phyloP scores from a whole-genome alignment of 2,113 vertebrate genomes.

The Rhinoptilus africanus region DNA sequence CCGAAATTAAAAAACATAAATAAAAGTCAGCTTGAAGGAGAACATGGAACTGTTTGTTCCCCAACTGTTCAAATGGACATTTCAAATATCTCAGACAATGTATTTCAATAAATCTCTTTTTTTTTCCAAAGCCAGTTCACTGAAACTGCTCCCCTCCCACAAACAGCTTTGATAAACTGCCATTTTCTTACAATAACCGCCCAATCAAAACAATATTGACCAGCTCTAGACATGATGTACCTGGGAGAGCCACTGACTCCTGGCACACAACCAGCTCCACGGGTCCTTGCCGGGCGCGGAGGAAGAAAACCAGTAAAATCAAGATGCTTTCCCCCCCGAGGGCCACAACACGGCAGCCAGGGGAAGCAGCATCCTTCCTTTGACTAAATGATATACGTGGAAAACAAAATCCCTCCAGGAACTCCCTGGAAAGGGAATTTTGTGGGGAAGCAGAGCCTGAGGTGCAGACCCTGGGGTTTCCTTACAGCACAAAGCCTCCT shows the following conservation, averaged over 20 bases:
- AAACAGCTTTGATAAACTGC: not conserved
- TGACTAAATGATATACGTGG: not conserved
- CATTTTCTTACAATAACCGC: not conserved
- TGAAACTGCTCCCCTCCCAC: not conserved
- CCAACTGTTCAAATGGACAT: not conserved
- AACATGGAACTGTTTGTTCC: not conserved
- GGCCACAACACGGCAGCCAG: not conserved
- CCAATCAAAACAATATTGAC: not conserved
- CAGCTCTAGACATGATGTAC: not conserved
- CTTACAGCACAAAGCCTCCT: not conserved
- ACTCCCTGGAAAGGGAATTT: not conserved
- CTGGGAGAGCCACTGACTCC: not conserved
- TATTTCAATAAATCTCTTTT: not conserved
- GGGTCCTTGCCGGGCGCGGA: rapidly evolving
- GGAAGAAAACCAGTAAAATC: not conserved
- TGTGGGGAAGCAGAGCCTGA: not conserved
- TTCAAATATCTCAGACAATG: not conserved
- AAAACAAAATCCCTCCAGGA: not conserved
- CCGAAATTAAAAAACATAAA: not conserved
- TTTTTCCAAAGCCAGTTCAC: not conserved
- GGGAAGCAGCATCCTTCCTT: not conserved
- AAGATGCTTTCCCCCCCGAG: not conserved
- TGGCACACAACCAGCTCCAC: not conserved
- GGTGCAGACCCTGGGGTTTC: not conserved
- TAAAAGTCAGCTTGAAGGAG: not conserved